Evolutionary conservation across 2,113 vertebrate species (phyloP).

Genomic region (Acrocephalus arundinaceus): DNA sequence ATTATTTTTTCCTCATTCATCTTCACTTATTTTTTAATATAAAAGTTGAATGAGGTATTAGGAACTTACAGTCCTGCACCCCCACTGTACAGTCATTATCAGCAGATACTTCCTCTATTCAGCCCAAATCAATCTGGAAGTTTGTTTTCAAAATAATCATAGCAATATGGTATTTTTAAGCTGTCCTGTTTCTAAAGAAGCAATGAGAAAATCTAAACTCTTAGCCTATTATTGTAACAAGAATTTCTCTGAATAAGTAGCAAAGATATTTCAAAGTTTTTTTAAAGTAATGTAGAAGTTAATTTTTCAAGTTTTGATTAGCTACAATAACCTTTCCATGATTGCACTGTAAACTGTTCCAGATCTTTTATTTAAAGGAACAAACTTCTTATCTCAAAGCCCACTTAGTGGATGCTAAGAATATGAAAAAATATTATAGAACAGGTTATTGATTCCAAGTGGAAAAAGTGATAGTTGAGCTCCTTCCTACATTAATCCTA

Average conservation of each 20-base stretch:
- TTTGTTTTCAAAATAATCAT: background rate
- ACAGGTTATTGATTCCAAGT: constrained; percentile 13
- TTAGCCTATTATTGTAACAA: background rate
- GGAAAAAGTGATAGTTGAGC: background rate
- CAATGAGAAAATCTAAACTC: background rate
- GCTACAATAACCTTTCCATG: constrained; percentile 24
- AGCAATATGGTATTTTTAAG: background rate
- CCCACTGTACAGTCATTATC: background rate
- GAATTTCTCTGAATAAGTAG: background rate
- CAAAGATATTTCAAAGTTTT: background rate
- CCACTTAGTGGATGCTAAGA: background rate
- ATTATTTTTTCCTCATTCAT: constrained; percentile 30
- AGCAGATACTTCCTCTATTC: background rate
- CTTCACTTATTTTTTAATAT: constrained; percentile 39
- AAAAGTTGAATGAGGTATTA: constrained; percentile 27
- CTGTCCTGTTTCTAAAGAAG: constrained; percentile 1
- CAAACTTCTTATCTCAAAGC: constrained; percentile 24
- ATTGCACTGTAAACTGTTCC: constrained; percentile 65
- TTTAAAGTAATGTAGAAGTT: background rate
- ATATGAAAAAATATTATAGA: constrained; percentile 33
- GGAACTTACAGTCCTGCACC: background rate
- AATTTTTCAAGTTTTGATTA: constrained; percentile 36
- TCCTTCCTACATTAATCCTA: constrained; percentile 12
- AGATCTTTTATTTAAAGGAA: constrained; percentile 28
- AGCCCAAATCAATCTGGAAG: background rate